A percentile compares a stretch with the other conserved stretches of the same genome.
Evolutionary conservation across 2,797 vertebrate genomes (phyloP).

Genomic region (Cottoperca gobio): DNA sequence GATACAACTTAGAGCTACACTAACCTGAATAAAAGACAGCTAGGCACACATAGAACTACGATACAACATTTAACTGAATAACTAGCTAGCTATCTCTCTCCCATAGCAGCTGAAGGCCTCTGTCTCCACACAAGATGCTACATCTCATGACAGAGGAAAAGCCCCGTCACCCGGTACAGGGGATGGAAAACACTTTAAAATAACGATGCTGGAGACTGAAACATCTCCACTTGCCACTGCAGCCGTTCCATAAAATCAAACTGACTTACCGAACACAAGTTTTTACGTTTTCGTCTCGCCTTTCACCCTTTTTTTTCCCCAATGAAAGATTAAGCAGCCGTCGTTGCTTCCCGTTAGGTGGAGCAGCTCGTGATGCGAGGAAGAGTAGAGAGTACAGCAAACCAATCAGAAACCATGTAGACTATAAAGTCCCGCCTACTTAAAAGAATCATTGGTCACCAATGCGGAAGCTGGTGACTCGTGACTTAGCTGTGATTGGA

Average conservation of each 20-base stretch:
- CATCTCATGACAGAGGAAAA: constrained; percentile 78
- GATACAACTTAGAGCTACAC: background rate
- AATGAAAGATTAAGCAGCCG: constrained; percentile 64
- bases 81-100: background rate
- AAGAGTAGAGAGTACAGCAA: fast-evolving
- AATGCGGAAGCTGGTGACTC: constrained; percentile 55
- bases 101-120: constrained; percentile 45
- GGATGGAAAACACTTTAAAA: constrained; percentile 4
- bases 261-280: constrained; percentile 67
- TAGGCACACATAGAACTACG: fast-evolving
- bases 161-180: constrained; percentile 45
- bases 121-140: constrained; percentile 52
- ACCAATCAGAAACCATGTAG: constrained; percentile 68
- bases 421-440: constrained; percentile 42
- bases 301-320: constrained; percentile 62
- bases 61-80: too few relatives aligned
- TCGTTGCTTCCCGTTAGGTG: constrained; percentile 77
- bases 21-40: background rate
- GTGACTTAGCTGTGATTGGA: constrained; percentile 69
- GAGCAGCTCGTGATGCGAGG: constrained; percentile 23
- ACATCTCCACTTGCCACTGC: fast-evolving
- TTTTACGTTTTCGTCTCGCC: constrained; percentile 51
- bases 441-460: constrained; percentile 47
- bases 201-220: fast-evolving
- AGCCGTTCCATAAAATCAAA: fast-evolving